phyloP scores from a whole-genome alignment of 1,140 invertebrate species.

The Eubasilissa regina region DNA sequence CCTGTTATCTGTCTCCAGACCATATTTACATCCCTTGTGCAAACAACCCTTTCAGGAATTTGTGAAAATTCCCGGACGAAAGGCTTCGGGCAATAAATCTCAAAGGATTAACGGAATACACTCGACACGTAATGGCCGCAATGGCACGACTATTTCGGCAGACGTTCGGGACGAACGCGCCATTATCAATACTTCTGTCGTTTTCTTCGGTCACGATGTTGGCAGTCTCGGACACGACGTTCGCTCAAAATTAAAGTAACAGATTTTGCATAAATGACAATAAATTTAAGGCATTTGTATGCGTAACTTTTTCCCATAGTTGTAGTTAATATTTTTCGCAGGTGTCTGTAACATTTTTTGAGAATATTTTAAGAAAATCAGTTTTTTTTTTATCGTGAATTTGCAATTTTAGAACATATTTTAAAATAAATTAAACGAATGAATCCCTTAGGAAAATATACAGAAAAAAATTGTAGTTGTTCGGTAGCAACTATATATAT shows the following conservation, averaged over 20 bases:
- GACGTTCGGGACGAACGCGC: neutral
- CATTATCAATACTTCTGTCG: neutral
- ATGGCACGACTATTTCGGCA: neutral
- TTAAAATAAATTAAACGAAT: no score
- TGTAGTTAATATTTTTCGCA: conserved; percentile 16
- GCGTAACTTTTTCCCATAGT: conserved; percentile 11
- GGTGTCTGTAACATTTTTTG: neutral
- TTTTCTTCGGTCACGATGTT: neutral
- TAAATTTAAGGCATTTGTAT: conserved; percentile 9
- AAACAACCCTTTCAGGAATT: conserved; percentile 41
- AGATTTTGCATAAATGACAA: conserved; percentile 35
- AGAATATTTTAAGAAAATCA: neutral
- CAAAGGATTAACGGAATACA: conserved; percentile 31
- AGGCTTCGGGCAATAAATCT: conserved; percentile 32
- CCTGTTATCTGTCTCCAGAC: conserved; percentile 23
- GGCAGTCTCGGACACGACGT: neutral
- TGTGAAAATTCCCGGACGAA: conserved; percentile 13
- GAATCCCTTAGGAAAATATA: no score
- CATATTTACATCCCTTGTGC: conserved; percentile 16
- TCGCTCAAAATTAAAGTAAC: conserved; percentile 5
- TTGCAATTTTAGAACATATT: no score
- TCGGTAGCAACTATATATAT: no score
- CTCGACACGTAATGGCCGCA: conserved; percentile 16
- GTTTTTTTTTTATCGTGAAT: no score
- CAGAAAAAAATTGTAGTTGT: no score